Evolutionary conservation across 2,888 invertebrate species (phyloP).

Genomic region (Tachina grossa): DNA sequence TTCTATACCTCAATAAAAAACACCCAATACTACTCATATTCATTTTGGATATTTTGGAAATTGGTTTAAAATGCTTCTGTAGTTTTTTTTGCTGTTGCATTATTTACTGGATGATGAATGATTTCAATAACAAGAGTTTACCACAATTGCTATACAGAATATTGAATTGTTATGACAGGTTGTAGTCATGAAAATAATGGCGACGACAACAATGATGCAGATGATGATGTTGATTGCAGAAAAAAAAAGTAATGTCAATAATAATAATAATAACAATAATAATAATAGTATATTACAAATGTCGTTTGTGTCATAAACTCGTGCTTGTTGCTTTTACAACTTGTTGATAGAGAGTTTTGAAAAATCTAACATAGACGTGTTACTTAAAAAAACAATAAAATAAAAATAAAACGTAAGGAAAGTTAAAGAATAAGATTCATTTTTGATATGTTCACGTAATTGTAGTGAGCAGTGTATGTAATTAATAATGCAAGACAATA

Average conservation of each 20-base stretch:
- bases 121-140: conserved; percentile 57
- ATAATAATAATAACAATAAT: neutral
- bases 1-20: no score
- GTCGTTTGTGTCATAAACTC: conserved; percentile 27
- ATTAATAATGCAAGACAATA: no score
- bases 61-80: conserved; percentile 3
- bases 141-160: conserved; percentile 65
- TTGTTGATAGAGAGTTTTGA: conserved; percentile 53
- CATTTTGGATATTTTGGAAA: conserved; percentile 33
- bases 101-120: conserved; percentile 26
- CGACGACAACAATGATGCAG: conserved; percentile 18
- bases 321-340: conserved; percentile 50
- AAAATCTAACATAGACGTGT: conserved; percentile 26
- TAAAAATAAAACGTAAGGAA: neutral
- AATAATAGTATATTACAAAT: conserved; percentile 41
- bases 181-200: conserved; percentile 61
- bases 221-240: conserved; percentile 33
- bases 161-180: conserved; percentile 68
- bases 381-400: neutral
- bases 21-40: no score
- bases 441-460: neutral
- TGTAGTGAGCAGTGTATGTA: no score
- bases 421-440: neutral
- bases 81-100: conserved; percentile 1
- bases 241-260: neutral